phyloP scores from a whole-genome alignment of 2,888 invertebrate species.

The Hyles lineata region DNA sequence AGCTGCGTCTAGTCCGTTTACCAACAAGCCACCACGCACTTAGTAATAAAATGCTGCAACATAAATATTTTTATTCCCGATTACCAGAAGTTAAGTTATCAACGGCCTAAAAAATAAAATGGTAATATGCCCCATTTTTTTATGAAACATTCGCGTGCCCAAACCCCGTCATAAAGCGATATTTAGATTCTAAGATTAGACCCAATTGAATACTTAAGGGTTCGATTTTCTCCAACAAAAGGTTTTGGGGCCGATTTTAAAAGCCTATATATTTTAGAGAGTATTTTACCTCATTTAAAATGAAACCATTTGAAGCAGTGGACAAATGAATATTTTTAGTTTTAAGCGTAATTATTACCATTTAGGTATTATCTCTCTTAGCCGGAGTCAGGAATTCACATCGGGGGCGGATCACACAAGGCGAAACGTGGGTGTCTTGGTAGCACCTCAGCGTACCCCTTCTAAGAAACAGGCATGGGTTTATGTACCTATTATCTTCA shows the following conservation, averaged over 20 bases:
- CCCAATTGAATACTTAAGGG: slow-evolving; percentile 1
- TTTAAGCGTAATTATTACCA: background rate
- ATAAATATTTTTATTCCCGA: background rate
- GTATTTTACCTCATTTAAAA: no score
- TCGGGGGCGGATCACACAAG: no score
- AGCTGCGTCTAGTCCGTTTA: no score
- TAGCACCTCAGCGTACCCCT: no score
- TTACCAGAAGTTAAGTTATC: background rate
- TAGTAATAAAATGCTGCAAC: no score
- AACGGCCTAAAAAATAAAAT: background rate
- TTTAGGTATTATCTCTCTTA: no score
- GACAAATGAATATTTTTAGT: background rate
- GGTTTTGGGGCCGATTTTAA: background rate
- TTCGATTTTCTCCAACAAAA: slow-evolving; percentile 1
- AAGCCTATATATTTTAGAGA: background rate
- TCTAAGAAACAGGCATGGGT: no score
- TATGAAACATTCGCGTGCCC: background rate
- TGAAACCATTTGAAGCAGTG: no score
- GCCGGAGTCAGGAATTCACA: no score
- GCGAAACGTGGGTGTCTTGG: no score
- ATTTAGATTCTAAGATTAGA: slow-evolving; percentile 6
- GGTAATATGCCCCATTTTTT: slow-evolving; percentile 13
- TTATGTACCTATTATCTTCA: no score
- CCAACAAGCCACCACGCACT: no score
- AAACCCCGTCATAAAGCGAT: slow-evolving; percentile 9